Evolutionary conservation across 2,888 invertebrate species (phyloP), one percentile per base, ranked within the genome.

Genomic region (Tromatobia lineatoria): DNA sequence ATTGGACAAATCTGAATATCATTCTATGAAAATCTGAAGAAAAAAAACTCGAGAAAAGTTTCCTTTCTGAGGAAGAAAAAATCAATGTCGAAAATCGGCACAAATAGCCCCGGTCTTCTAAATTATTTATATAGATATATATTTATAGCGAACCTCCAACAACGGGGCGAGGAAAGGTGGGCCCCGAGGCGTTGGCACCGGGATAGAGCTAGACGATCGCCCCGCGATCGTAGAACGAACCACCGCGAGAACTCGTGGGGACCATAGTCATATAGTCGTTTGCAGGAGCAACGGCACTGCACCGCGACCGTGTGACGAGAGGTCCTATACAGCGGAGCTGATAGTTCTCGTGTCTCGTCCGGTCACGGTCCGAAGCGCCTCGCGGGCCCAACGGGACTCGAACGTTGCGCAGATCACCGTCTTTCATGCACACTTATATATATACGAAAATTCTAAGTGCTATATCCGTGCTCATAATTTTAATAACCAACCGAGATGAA

Each of bases 321-420:
- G 84, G 81, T 78, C 78, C 73, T 80, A 38, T n/a, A 59, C 20
- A 66, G 70, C 66, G 47, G 59, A 76, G 79, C 74, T 73, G 75
- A 70, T 57, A 74, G 76, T 73, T 61, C 73, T 75, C 78, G 74
- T 75, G 81, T 79, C 70, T 66, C 81, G 81, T 81, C 81, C 81
- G 84, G 84, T 81, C 84, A 84, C 84, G 83, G 83, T 80, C 83
- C 77, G 78, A 75, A 70, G 76, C 38, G 80, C 84, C 84, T 84
- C 75, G 84, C 84, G 81, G 84, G 81, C 81, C 78, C 81, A 84
- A 84, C 84, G 81, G 84, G 81, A 81, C 84, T 84, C 74, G 23
- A 20, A 71, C 57, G 50, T 38, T 71, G 70, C 57, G 42, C 57
- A 25, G 18, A 45, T 67, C 18, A 57, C 11, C 57, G 57, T 57